phyloP scores from a whole-genome alignment of 2,888 invertebrate species.

The Diaprepes abbreviatus region DNA sequence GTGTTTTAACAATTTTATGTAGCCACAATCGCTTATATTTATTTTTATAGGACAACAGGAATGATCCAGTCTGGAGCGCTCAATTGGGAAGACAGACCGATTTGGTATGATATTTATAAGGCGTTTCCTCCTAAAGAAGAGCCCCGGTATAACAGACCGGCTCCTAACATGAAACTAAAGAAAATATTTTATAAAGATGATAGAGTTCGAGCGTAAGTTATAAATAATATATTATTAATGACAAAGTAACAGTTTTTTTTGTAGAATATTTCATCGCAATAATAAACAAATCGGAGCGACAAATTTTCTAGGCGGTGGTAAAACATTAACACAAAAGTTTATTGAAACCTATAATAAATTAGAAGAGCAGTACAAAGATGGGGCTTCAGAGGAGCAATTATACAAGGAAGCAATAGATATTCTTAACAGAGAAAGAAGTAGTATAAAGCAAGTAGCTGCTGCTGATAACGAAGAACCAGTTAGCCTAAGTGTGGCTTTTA shows the following conservation, averaged over 20 bases:
- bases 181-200: conserved; percentile 90
- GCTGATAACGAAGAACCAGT: conserved; percentile 53
- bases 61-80: conserved; percentile 85
- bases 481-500: conserved; percentile 59
- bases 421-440: conserved; percentile 61
- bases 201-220: conserved; percentile 83
- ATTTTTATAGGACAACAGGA: conserved; percentile 76
- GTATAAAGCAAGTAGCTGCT: conserved; percentile 20
- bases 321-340: conserved; percentile 73
- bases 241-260: background rate
- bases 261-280: conserved; percentile 77
- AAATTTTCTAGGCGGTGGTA: conserved; percentile 70
- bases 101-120: conserved; percentile 94
- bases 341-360: conserved; percentile 74
- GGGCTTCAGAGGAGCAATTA: conserved; percentile 69
- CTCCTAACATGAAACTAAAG: conserved; percentile 73
- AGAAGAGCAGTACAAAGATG: conserved; percentile 33
- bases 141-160: conserved; percentile 81
- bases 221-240: background rate
- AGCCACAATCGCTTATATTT: background rate
- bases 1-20: conserved; percentile 51
- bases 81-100: conserved; percentile 84
- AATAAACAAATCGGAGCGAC: conserved; percentile 71
- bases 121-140: conserved; percentile 91
- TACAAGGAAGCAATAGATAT: conserved; percentile 69